Percentiles rank a stretch among this genome's conserved stretches.
phyloP scores from a whole-genome alignment of 1,140 invertebrate genomes.

The Diorhabda sublineata region DNA sequence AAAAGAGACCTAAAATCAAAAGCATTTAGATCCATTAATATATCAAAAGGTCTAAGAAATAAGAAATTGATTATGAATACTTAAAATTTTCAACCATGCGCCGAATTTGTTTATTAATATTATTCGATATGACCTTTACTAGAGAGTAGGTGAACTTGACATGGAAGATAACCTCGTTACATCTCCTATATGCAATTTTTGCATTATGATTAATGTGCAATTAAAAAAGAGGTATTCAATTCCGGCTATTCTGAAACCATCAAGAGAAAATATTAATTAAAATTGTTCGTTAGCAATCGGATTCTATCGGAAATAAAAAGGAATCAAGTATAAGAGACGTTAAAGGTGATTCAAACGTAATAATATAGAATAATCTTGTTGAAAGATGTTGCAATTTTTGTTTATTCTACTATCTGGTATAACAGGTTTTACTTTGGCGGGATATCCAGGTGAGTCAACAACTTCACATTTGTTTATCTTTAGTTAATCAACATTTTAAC shows the following conservation, averaged over 20 bases:
- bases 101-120: conserved; percentile 17
- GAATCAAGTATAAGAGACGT: conserved; percentile 6
- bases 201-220: background rate
- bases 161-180: conserved; percentile 13
- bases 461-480: no score
- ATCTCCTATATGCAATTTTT: conserved; percentile 15
- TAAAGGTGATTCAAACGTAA: background rate
- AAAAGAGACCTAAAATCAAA: no score
- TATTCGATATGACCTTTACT: conserved; percentile 3
- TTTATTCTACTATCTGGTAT: background rate
- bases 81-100: conserved; percentile 6
- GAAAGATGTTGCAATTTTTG: conserved; percentile 12
- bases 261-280: background rate
- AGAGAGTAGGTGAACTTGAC: conserved; percentile 19
- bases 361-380: conserved; percentile 7
- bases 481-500: no score
- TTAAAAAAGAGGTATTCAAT: no score
- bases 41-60: no score
- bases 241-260: no score
- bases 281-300: conserved; percentile 10
- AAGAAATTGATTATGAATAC: no score
- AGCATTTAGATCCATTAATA: no score
- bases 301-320: background rate
- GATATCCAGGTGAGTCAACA: conserved; percentile 13
- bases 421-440: conserved; percentile 2